Evolutionary conservation across 2,888 invertebrate genomes (phyloP), one percentile per base, ranked within the genome.

Genomic region (Megaustenia siamemsis): DNA sequence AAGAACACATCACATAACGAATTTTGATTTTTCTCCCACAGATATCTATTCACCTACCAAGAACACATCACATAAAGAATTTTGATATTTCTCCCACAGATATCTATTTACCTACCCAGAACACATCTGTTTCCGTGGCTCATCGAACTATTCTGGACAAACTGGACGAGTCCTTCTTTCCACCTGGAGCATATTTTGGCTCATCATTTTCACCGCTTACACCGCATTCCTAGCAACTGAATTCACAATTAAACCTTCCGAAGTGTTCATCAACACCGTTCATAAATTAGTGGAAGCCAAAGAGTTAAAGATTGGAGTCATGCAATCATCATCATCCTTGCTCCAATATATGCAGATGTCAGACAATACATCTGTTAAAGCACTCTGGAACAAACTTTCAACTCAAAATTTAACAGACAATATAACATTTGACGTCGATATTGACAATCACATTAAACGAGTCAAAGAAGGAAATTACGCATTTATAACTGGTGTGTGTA

Each of bases 111-210:
- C 80, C 0, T 80, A 18, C 32, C 69, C 32, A 0, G 80, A 80
- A 6, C 80, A 80, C 12, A 18, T 80, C 8, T 77, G 38, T 10
- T 77, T 77, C 56, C 24, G 10, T 15, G 10, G 15, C 24, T n/a
- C 24, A 10, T n/a, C 38, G 3, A n/a, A 1, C 2, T 77, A 77
- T n/a, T 24, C 56, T 6, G 28, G 77, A 24, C 77, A 77, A 60
- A 38, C 77, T 60, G 77, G 56, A 38, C 56, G 77, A 60, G 38
- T 77, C 18, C 77, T 77, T 60, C 56, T 32, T 21, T 24, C 80
- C 2, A 53, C 80, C 10, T 80, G 80, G 80, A 69, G 15, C 8
- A 10, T 80, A 0, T 32, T 40, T 21, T 80, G 80, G 68, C 24
- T 80, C 38, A 69, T 80, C 49, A 1, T 80, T 1, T 2, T 32